Percentiles rank a stretch among this genome's conserved stretches.
Evolutionary conservation across 2,113 vertebrate species (phyloP).

Genomic region (Gila orcuttii): DNA sequence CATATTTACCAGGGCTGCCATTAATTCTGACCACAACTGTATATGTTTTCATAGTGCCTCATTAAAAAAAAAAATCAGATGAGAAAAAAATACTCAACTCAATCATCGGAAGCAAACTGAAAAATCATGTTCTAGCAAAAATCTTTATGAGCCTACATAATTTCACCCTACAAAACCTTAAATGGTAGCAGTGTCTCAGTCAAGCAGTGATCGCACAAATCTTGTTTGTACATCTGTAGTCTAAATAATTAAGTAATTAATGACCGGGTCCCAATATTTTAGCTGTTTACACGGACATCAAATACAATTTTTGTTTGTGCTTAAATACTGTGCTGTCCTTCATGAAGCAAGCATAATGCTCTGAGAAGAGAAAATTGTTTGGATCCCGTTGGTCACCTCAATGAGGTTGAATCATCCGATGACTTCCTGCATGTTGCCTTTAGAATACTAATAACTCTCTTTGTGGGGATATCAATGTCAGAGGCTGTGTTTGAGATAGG

Average conservation of each 20-base stretch:
- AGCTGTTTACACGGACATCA: not conserved
- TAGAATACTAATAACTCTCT: slow-evolving; percentile 44
- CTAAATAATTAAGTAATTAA: slow-evolving; percentile 20
- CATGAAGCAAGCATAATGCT: not conserved
- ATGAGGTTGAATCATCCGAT: slow-evolving; percentile 28
- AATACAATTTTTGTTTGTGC: slow-evolving; percentile 6
- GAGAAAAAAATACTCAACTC: not conserved
- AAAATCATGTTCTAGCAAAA: not conserved
- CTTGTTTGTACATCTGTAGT: not conserved
- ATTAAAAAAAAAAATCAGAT: not conserved
- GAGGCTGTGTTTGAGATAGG: slow-evolving; percentile 25
- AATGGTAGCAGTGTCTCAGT: not conserved
- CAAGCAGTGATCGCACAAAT: not conserved
- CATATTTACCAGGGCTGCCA: too few species aligned
- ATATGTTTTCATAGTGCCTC: not conserved
- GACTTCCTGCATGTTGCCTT: slow-evolving; percentile 23
- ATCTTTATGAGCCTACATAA: not conserved
- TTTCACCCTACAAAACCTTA: not conserved
- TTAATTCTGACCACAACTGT: too few species aligned
- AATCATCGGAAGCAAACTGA: not conserved
- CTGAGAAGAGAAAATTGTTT: slow-evolving; percentile 25
- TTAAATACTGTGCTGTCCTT: not conserved
- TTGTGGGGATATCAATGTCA: slow-evolving; percentile 45
- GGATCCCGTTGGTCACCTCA: slow-evolving; percentile 24
- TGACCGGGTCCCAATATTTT: not conserved